Percentiles rank a stretch among this genome's conserved stretches.
Evolutionary conservation across 2,797 vertebrate species (phyloP).

Genomic region (Valencia hispanica): DNA sequence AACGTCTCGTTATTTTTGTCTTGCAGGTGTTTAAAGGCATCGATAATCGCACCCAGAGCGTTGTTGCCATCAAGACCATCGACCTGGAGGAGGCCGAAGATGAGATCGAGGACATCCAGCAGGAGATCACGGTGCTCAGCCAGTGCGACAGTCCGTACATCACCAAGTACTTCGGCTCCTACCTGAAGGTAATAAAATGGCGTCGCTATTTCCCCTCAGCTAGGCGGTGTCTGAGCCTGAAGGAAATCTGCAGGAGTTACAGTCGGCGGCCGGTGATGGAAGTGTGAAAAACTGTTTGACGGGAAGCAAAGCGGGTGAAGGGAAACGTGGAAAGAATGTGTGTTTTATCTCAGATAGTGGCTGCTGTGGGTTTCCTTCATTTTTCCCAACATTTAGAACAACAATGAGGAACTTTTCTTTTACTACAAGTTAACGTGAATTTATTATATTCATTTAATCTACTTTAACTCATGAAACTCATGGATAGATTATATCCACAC

Average conservation of each 20-base stretch:
- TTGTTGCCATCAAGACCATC: conserved; percentile 94
- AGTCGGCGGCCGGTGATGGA: neutral
- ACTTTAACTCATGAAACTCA: no score
- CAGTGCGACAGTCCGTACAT: conserved; percentile 98
- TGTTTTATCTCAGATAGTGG: neutral
- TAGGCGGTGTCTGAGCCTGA: neutral
- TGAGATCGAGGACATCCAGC: conserved; percentile 98
- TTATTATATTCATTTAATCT: no score
- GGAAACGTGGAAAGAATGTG: conserved; percentile 4
- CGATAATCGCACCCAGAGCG: conserved; percentile 89
- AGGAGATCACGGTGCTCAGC: conserved; percentile 98
- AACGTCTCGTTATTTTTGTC: neutral
- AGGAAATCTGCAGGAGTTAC: neutral
- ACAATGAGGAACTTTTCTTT: no score
- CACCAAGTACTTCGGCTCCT: conserved; percentile 97
- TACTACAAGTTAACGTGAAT: no score
- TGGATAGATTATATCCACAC: no score
- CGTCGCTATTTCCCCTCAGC: neutral
- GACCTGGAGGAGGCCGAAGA: conserved; percentile 98
- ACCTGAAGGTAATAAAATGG: conserved; percentile 86
- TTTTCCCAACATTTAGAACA: no score
- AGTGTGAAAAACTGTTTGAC: neutral
- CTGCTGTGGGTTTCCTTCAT: neutral
- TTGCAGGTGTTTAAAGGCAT: conserved; percentile 92
- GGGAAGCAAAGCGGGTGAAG: neutral